Percentiles rank a stretch among this genome's conserved stretches.
These are phyloP conservation scores for Vollenhovia emeryi DNA, from an alignment of 1,140 invertebrate genomes.

Conservation along the genomic window DNA sequence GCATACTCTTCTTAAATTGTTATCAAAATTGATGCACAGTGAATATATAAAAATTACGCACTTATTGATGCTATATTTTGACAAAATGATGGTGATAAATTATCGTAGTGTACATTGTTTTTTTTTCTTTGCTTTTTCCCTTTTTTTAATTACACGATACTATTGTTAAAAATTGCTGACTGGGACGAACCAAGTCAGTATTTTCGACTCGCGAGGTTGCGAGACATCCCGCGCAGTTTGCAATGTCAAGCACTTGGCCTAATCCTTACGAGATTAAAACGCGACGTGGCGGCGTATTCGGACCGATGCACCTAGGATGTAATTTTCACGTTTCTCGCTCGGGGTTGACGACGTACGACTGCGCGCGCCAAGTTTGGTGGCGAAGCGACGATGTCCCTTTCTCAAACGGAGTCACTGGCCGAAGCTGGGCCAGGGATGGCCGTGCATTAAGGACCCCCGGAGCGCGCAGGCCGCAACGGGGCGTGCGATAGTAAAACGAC, in stretches of 20 bases:
- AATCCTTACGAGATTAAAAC: not conserved
- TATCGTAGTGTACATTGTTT: not conserved
- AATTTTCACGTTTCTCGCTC: slow-evolving; percentile 29
- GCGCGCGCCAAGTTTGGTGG: not conserved
- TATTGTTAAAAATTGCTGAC: not conserved
- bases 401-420: not conserved
- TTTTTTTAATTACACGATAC: not conserved
- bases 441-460: not conserved
- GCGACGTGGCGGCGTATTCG: not conserved
- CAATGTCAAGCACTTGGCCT: not conserved
- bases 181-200: not conserved
- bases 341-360: not conserved
- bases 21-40: too few relatives aligned
- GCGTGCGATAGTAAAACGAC: slow-evolving; percentile 50
- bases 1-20: too few relatives aligned
- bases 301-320: not conserved
- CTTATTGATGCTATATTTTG: too few relatives aligned
- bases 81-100: not conserved
- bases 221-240: not conserved
- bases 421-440: not conserved
- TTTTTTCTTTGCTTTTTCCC: not conserved
- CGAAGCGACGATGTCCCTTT: slow-evolving; percentile 17
- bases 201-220: not conserved
- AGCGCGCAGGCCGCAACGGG: slow-evolving; percentile 23
- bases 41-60: too few relatives aligned